A percentile compares a stretch with the other conserved stretches of the same genome.
Conservation (phyloP, 2,113 vertebrate genomes). For the Pituophis catenifer region DNA sequence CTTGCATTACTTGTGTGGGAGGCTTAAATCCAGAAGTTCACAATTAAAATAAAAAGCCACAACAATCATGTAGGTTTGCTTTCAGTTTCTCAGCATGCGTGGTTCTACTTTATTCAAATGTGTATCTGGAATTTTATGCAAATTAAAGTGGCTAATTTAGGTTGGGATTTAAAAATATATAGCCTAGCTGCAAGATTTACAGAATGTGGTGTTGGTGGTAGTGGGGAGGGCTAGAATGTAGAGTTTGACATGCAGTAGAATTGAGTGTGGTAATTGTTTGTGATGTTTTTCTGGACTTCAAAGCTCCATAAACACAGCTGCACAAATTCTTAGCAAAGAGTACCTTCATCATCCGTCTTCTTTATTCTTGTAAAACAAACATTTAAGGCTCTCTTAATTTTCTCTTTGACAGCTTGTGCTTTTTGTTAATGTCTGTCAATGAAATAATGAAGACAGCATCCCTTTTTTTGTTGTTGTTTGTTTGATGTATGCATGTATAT, state of each 20-base stretch:
- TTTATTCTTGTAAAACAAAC: neutral
- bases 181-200: neutral
- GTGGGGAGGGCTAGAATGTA: no score
- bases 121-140: constrained; percentile 20
- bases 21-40: neutral
- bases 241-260: neutral
- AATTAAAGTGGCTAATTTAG: constrained; percentile 11
- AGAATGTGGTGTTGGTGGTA: neutral
- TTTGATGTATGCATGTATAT: neutral
- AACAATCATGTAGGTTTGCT: constrained; percentile 11
- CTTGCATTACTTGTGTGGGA: neutral
- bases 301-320: constrained; percentile 14
- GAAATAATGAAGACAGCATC: neutral
- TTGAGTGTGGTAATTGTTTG: neutral
- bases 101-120: constrained; percentile 25
- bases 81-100: constrained; percentile 14
- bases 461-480: neutral
- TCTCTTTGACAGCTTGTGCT: neutral
- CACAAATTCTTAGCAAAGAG: neutral
- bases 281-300: neutral
- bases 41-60: constrained; percentile 30
- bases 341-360: neutral
- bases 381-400: constrained; percentile 2
- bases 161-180: neutral
- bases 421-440: neutral